These are phyloP conservation scores for Gymnogyps californianus DNA, from an alignment of 2,113 vertebrate species.

Conservation along the genomic window DNA sequence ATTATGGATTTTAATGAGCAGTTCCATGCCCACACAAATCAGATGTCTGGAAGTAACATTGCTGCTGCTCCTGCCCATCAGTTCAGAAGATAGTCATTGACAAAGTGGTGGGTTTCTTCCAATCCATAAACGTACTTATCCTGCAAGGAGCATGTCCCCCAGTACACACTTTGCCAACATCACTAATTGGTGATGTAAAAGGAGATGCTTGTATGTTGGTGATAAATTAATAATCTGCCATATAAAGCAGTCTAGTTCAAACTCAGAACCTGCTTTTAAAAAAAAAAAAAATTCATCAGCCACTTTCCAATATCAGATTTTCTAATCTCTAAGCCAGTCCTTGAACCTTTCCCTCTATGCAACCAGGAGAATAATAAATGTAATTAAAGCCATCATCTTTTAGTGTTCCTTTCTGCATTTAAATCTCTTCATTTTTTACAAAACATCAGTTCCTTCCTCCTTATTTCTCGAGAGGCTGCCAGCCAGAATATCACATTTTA, in stretches of 20 bases:
- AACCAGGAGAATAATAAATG: neutral
- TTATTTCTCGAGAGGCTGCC: neutral
- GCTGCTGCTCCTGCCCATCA: neutral
- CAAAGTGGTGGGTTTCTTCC: neutral
- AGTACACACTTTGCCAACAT: neutral
- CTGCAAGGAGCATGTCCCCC: neutral
- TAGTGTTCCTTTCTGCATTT: neutral
- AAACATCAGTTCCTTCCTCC: neutral
- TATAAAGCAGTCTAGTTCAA: neutral
- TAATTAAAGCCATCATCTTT: neutral
- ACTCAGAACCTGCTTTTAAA: neutral
- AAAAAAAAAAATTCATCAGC: neutral
- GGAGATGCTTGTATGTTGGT: neutral
- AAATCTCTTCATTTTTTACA: neutral
- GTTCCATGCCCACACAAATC: neutral
- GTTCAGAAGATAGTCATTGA: neutral
- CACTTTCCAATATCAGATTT: neutral
- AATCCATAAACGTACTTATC: neutral
- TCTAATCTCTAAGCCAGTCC: neutral
- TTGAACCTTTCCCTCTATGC: neutral
- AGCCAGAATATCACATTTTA: neutral
- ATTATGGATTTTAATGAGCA: neutral
- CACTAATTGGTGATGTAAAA: neutral
- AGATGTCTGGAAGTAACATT: neutral
- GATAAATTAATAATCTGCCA: neutral